phyloP scores from a whole-genome alignment of 53 echinoderm and acorn worm genomes.

The Astropecten irregularis region DNA sequence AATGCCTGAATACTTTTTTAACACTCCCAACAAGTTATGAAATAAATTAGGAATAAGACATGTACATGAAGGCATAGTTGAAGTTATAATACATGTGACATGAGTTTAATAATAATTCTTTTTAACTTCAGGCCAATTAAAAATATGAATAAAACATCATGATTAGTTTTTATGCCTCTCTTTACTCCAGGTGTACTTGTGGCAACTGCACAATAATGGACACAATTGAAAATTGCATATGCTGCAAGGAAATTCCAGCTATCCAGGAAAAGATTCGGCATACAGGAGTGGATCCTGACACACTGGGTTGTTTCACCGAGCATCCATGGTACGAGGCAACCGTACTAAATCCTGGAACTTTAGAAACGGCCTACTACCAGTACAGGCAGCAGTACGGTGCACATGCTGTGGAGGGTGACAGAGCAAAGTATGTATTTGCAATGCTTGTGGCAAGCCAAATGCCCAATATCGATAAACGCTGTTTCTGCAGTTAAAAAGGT shows the following conservation, averaged over 20 bases:
- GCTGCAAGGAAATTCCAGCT: neutral
- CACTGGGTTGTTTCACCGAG: neutral
- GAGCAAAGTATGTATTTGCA: neutral
- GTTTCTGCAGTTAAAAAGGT: neutral
- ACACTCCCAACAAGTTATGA: too few relatives aligned
- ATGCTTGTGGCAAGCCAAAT: too few relatives aligned
- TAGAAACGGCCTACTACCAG: constrained; percentile 3
- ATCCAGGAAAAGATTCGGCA: neutral
- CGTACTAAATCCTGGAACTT: neutral
- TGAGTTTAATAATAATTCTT: too few relatives aligned
- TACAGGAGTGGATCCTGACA: neutral
- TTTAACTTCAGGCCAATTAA: neutral
- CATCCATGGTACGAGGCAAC: constrained; percentile 32
- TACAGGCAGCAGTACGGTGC: constrained; percentile 13
- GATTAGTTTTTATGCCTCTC: neutral
- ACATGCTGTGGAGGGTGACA: constrained; percentile 8
- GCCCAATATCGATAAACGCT: neutral
- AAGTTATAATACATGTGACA: too few relatives aligned
- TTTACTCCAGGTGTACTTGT: neutral
- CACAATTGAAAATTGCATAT: neutral
- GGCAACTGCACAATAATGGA: neutral
- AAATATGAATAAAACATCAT: too few relatives aligned
- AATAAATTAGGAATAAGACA: too few relatives aligned
- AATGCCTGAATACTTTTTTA: too few relatives aligned
- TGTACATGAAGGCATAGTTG: too few relatives aligned